Conservation (phyloP, 1,140 invertebrate species). For the Hestina assimilis region DNA sequence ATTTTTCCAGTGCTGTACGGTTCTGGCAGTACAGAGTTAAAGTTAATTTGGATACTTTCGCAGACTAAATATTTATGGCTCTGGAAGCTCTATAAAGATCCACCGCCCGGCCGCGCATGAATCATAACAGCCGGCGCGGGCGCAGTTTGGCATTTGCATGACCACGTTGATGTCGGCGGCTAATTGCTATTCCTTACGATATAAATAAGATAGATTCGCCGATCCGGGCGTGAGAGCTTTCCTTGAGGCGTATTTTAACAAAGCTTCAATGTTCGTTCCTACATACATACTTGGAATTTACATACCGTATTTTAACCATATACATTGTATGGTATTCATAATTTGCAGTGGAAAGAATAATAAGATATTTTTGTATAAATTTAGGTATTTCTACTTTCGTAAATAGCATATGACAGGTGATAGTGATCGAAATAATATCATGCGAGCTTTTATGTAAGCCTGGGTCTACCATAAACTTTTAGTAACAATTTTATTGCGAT, state of each 20-base stretch:
- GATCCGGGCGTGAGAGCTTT: constrained; percentile 34
- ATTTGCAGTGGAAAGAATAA: no score
- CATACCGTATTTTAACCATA: no score
- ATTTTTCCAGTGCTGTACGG: constrained; percentile 5
- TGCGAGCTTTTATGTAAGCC: constrained; percentile 12
- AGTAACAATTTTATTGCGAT: no score
- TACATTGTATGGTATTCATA: no score
- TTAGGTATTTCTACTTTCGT: no score
- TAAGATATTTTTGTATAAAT: no score
- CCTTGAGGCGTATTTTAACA: constrained; percentile 30
- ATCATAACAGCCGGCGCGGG: constrained; percentile 40
- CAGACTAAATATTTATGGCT: constrained; percentile 35
- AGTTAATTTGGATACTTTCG: constrained; percentile 22
- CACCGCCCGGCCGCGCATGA: constrained; percentile 42
- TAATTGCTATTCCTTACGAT: constrained; percentile 63
- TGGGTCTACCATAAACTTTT: no score
- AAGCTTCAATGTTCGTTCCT: no score
- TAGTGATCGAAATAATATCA: constrained; percentile 12
- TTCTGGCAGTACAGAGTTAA: constrained; percentile 10
- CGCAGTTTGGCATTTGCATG: constrained; percentile 56
- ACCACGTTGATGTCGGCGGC: constrained; percentile 38
- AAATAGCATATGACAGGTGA: constrained; percentile 1
- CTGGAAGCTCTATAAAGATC: constrained; percentile 34
- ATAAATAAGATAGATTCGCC: constrained; percentile 54
- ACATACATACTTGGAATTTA: no score